Percentiles rank a stretch among this genome's conserved stretches.
Conservation (phyloP, 1,140 invertebrate species). For the Drosophila albomicans region DNA sequence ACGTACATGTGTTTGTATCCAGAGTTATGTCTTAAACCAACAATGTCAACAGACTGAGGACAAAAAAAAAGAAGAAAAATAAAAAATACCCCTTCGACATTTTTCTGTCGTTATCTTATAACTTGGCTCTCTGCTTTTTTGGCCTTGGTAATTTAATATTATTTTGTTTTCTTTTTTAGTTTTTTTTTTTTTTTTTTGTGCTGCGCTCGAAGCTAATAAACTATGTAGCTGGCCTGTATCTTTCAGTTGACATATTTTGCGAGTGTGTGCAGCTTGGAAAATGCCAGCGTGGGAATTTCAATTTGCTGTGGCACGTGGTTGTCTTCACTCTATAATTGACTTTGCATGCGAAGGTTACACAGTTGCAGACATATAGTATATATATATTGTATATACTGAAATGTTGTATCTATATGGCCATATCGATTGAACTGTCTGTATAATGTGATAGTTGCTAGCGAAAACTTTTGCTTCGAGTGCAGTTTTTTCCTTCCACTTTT, state of each 20-base stretch:
- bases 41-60: slow-evolving; percentile 59
- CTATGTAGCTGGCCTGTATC: slow-evolving; percentile 4
- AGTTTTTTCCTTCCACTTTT: not conserved
- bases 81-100: slow-evolving; percentile 47
- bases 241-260: slow-evolving; percentile 3
- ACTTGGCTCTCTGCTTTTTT: slow-evolving; percentile 17
- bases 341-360: slow-evolving; percentile 41
- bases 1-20: not conserved
- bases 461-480: slow-evolving; percentile 21
- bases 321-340: slow-evolving; percentile 45
- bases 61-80: too few relatives aligned
- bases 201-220: slow-evolving; percentile 32
- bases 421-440: slow-evolving; percentile 55
- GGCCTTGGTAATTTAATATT: slow-evolving; percentile 58
- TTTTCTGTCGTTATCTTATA: slow-evolving; percentile 10
- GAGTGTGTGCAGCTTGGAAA: slow-evolving; percentile 9
- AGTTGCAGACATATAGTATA: not conserved
- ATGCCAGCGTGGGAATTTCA: slow-evolving; percentile 69
- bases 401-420: not conserved
- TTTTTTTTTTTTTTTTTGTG: slow-evolving; percentile 21
- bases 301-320: slow-evolving; percentile 60
- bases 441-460: not conserved
- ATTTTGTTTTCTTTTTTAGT: slow-evolving; percentile 24
- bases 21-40: slow-evolving; percentile 60
- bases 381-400: slow-evolving; percentile 4